Percentiles rank a stretch among this genome's conserved stretches.
Evolutionary conservation across 2,888 invertebrate genomes (phyloP).

Genomic region (Papilio gigon): DNA sequence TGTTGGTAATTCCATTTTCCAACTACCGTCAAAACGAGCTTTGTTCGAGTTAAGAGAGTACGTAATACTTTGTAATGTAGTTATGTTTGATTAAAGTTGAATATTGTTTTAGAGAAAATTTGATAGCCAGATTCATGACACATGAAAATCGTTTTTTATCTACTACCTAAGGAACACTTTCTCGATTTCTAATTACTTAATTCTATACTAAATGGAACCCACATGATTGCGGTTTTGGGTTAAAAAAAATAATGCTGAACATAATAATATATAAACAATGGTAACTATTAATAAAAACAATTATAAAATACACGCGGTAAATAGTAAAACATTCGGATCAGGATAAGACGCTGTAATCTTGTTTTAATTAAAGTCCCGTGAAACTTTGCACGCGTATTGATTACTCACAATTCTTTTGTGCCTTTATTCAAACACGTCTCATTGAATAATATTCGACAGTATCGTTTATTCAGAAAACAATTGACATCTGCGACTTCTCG

Average conservation of each 20-base stretch:
- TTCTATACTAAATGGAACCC: no score
- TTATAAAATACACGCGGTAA: background rate
- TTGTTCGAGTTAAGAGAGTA: conserved; percentile 24
- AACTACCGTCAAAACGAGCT: conserved; percentile 6
- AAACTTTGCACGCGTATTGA: conserved; percentile 33
- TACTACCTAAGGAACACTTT: no score
- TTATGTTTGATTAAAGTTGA: background rate
- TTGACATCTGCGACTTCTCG: background rate
- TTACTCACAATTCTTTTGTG: conserved; percentile 24
- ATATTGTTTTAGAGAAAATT: no score
- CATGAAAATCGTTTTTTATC: no score
- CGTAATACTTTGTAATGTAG: background rate
- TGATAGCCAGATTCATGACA: background rate
- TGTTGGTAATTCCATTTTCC: conserved; percentile 30
- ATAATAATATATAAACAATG: background rate
- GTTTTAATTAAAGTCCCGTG: conserved; percentile 37
- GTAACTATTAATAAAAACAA: background rate
- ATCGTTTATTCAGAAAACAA: background rate
- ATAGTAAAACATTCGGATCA: conserved; percentile 22
- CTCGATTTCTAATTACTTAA: no score
- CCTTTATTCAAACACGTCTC: background rate
- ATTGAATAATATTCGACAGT: background rate
- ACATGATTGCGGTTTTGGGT: no score
- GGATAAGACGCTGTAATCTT: conserved; percentile 30
- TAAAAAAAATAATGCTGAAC: background rate